These are phyloP conservation scores for Zygothrica quintamaculata DNA, from an alignment of 2,888 invertebrate species.

Conservation along the genomic window DNA sequence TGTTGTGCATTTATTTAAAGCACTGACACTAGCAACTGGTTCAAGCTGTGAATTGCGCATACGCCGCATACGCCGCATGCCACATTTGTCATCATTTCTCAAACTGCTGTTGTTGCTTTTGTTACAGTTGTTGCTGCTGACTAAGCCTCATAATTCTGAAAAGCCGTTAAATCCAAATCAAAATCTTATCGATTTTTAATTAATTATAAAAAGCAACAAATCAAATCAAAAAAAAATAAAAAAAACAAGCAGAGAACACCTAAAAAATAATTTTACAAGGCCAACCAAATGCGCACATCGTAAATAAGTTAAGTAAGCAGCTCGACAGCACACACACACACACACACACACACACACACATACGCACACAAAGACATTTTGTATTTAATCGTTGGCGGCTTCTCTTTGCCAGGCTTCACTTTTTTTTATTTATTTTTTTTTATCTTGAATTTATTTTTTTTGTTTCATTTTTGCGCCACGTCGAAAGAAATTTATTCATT, in stretches of 20 bases:
- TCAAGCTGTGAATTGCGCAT: conserved; percentile 42
- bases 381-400: conserved; percentile 50
- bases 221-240: conserved; percentile 19
- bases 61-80: conserved; percentile 37
- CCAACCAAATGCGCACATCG: conserved; percentile 53
- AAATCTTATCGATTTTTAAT: conserved; percentile 79
- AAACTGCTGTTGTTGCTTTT: conserved; percentile 22
- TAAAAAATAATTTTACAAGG: conserved; percentile 47
- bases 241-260: conserved; percentile 15
- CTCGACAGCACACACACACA: conserved; percentile 18
- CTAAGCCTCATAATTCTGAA: conserved; percentile 69
- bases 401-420: conserved; percentile 37
- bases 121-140: conserved; percentile 44
- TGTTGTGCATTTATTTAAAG: background rate
- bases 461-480: conserved; percentile 22
- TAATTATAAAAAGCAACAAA: conserved; percentile 58
- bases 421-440: conserved; percentile 12
- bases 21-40: background rate
- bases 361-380: conserved; percentile 19
- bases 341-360: conserved; percentile 17
- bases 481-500: conserved; percentile 70
- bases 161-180: conserved; percentile 74
- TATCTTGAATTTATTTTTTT: conserved; percentile 16
- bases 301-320: conserved; percentile 53
- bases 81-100: conserved; percentile 55